A percentile compares a stretch with the other conserved stretches of the same genome.
These are phyloP conservation scores for Syngnathus scovelli DNA, from an alignment of 2,113 vertebrate species.

Conservation along the genomic window DNA sequence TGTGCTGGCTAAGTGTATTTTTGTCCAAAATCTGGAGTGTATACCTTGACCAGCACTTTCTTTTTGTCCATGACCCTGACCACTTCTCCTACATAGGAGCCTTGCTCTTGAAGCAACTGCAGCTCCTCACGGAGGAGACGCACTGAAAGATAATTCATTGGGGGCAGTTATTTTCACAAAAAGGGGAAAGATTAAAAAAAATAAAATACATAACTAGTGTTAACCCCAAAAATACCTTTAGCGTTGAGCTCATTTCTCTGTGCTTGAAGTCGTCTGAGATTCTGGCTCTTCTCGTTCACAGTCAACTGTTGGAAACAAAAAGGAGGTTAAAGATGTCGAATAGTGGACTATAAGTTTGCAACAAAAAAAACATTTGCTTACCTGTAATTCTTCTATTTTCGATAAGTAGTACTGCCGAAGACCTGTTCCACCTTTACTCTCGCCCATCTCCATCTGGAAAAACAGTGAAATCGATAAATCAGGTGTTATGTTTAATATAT, in stretches of 20 bases:
- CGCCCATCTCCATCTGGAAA: slow-evolving; percentile 91
- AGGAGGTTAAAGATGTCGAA: background rate
- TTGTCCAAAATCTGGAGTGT: background rate
- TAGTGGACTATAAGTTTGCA: background rate
- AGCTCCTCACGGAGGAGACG: slow-evolving; percentile 92
- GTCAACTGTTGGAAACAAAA: slow-evolving; percentile 75
- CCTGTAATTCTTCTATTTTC: slow-evolving; percentile 97
- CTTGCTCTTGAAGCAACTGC: slow-evolving; percentile 95
- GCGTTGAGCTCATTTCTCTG: slow-evolving; percentile 97
- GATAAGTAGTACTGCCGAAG: slow-evolving; percentile 95
- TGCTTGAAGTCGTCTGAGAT: slow-evolving; percentile 90
- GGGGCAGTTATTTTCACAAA: too few species aligned
- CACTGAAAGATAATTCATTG: slow-evolving; percentile 62
- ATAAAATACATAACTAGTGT: too few species aligned
- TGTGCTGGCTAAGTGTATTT: background rate
- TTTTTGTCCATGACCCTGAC: slow-evolving; percentile 99
- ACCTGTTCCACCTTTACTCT: slow-evolving; percentile 87
- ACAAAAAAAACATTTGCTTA: slow-evolving; percentile 51
- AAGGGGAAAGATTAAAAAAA: too few species aligned
- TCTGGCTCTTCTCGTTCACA: slow-evolving; percentile 96
- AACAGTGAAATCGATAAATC: background rate
- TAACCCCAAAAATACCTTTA: slow-evolving; percentile 70
- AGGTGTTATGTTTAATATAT: background rate
- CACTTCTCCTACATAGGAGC: slow-evolving; percentile 95
- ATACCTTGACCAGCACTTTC: slow-evolving; percentile 95